Evolutionary conservation across 1,140 invertebrate species (phyloP), one percentile per base, ranked within the genome.

Genomic region (Cydia splendana): DNA sequence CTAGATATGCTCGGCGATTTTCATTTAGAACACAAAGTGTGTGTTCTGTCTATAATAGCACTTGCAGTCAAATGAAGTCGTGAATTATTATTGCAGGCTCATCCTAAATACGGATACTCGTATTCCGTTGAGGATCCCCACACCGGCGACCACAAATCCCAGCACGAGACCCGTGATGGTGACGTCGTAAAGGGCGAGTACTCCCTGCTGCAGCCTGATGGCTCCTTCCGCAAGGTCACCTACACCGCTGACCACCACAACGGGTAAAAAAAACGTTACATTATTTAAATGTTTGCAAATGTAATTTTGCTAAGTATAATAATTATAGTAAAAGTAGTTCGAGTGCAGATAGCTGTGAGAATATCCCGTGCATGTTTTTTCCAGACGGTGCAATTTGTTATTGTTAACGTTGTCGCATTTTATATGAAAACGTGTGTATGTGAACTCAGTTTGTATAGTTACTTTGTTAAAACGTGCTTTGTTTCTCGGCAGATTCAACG

Each of bases 41-140:
- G 45, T 48, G 10, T 48, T 3, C 42, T 42, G 38, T 2, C 7
- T 42, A 12, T 71, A 62, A 42, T 69, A 45, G 45, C 15, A 20
- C 15, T 12, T 53, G 10, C 13, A 53, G 53, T 18, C n/a, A 18
- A 57, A 57, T 57, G 18, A 18, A 57, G 9, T 62, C 9, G 24
- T 57, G 20, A 77, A 30, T 74, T 77, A 15, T 76, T 65, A 20
- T 75, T 80, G 7, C 80, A 93, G 88, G 87, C 90, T 81, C 88
- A 94, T 80, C 92, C 92, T 10, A 91, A 93, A 85, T 94, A 94
- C 81, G 86, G 87, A 10, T 93, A 93, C 86, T 88, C 91, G 6
- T 93, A 94, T 84, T 93, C 90, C 62, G 92, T 93, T 18, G 91
- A 93, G 65, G 93, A 94, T 82, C 88, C 90, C 45, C 91, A 94